Percentiles rank a stretch among this genome's conserved stretches.
These are phyloP conservation scores for Myotis pilosus DNA, from an alignment of 2,797 vertebrate genomes.

Conservation along the genomic window DNA sequence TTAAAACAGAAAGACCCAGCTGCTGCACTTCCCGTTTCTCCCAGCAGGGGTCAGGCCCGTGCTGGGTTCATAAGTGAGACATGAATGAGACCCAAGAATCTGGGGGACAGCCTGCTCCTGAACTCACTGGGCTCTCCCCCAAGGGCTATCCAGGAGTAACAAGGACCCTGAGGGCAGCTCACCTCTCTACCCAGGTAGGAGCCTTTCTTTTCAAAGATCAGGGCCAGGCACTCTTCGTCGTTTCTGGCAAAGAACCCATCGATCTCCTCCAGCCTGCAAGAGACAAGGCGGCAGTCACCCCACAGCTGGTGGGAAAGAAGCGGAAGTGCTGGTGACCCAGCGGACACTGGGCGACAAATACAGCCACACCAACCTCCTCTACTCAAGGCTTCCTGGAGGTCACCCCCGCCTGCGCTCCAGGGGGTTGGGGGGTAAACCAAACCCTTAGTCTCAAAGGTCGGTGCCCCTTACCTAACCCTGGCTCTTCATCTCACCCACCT, in stretches of 20 bases:
- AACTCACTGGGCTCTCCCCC: background rate
- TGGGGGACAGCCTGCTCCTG: background rate
- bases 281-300: slow-evolving; percentile 55
- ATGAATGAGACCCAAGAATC: rapidly evolving
- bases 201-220: slow-evolving; percentile 90
- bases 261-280: slow-evolving; percentile 88
- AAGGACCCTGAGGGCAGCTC: slow-evolving; percentile 30
- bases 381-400: background rate
- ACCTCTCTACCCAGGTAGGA: slow-evolving; percentile 96
- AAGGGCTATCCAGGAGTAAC: background rate
- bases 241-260: slow-evolving; percentile 89
- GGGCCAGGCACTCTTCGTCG: slow-evolving; percentile 85
- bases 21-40: background rate
- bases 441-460: background rate
- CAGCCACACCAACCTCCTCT: background rate
- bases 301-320: background rate
- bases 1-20: background rate
- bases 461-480: background rate
- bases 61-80: background rate
- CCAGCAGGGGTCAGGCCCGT: slow-evolving; percentile 49
- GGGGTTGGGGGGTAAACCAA: background rate
- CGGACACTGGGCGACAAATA: rapidly evolving
- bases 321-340: background rate
- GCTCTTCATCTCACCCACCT: background rate
- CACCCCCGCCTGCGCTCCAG: background rate